Evolutionary conservation across 2,797 vertebrate genomes (phyloP).

Genomic region (Myotis findleyi): DNA sequence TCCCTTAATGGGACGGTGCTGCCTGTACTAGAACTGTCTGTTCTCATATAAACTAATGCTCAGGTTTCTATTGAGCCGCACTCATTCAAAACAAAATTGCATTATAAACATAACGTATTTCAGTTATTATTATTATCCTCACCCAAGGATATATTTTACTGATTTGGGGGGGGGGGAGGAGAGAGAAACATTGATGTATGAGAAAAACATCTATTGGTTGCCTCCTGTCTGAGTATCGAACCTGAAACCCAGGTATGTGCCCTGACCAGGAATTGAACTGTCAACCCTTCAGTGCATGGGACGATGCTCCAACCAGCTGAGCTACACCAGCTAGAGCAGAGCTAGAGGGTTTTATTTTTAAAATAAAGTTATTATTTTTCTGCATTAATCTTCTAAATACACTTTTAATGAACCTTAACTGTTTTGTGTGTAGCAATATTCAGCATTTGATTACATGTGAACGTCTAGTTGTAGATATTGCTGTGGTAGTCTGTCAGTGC

Average conservation of each 20-base stretch:
- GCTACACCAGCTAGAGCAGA: not conserved
- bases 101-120: not conserved
- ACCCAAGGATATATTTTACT: not conserved
- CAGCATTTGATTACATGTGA: not conserved
- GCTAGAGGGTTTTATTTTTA: not conserved
- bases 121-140: not conserved
- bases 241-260: not conserved
- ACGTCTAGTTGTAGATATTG: not conserved
- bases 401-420: not conserved
- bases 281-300: not conserved
- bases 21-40: not conserved
- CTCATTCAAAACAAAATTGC: conserved; percentile 11
- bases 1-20: not conserved
- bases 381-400: not conserved
- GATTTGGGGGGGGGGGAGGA: not conserved
- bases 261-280: not conserved
- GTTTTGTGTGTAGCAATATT: not conserved
- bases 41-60: not conserved
- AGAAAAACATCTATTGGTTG: not conserved
- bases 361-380: not conserved
- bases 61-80: not conserved
- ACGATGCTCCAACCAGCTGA: not conserved
- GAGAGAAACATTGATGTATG: not conserved
- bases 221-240: not conserved
- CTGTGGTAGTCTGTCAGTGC: not conserved